Base-by-base conservation (phyloP, 1,140 invertebrate species). In the Periplaneta americana region DNA sequence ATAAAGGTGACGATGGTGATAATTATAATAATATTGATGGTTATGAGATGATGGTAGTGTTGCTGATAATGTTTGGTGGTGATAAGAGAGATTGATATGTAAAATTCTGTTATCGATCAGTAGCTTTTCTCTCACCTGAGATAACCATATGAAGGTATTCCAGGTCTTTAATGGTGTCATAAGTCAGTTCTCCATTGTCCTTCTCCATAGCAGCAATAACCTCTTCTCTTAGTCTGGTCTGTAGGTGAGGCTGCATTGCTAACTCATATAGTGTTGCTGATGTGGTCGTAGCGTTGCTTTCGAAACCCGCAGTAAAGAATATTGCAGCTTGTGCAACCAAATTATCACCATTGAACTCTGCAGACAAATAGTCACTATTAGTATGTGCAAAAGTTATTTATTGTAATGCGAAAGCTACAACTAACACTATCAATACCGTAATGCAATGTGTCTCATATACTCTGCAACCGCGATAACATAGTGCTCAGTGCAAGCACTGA, bases 221-320 rank as follows among this genome's bases (percentile, higher is more conserved):
- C 80, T 85, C 84, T 34, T 83, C n/a, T 39, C 82, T 80, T 78
- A 84, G 34, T 34, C 79, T 83, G 66, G 81, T 81, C 74, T 85
- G 84, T 9, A 85, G 28, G 28, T 84, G 80, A 35, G 75, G 77
- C 78, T 85, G 66, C 39, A 86, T 86, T 0, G 85, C 83, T 28
- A 86, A 81, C 82, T 86, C 86, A 48, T 83, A 85, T 9, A 86
- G 82, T 32, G 84, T 83, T 36, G 83, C 80, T 13, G 83, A 82
- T 17, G 85, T 86, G 0, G 84, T 83, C 17, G 83, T 83, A 9
- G 85, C 83, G 0, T 88, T 86, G 6, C 87, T 90, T 31, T 91
- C 90, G 76, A 89, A 91, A 0, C 90, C 90, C 34, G 90, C 91
- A 9, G 87, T 82, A 39, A 91, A 90, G 85, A 91, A 85, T 75